phyloP scores from a whole-genome alignment of 2,113 vertebrate species.

The Leucopsar rothschildi region DNA sequence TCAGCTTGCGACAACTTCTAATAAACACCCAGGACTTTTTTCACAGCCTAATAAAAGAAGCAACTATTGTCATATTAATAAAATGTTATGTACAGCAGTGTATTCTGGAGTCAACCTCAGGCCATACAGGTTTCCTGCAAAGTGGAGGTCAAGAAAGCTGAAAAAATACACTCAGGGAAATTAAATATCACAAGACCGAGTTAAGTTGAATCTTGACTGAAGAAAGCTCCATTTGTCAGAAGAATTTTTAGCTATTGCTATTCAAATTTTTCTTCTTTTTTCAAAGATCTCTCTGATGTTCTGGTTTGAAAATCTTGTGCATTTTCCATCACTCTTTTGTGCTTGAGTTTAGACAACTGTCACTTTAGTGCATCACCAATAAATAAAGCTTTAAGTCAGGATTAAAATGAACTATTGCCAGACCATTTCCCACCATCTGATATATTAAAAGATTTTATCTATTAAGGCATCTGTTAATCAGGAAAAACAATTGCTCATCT shows the following conservation, averaged over 20 bases:
- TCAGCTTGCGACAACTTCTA: background rate
- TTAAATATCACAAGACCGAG: background rate
- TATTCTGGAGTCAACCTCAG: background rate
- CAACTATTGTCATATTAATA: background rate
- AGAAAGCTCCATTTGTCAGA: background rate
- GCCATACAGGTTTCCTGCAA: background rate
- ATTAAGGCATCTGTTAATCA: background rate
- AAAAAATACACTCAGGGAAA: background rate
- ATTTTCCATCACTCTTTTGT: background rate
- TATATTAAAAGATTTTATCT: background rate
- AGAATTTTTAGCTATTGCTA: background rate
- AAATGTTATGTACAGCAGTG: background rate
- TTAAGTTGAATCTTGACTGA: background rate
- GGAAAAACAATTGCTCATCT: background rate
- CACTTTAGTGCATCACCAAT: background rate
- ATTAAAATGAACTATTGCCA: background rate
- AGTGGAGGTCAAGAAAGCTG: background rate
- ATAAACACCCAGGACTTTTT: background rate
- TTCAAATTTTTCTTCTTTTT: background rate
- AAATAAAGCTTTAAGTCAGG: background rate
- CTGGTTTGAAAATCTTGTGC: background rate
- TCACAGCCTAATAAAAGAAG: background rate
- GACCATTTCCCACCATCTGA: background rate
- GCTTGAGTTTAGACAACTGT: background rate
- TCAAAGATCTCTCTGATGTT: background rate